A percentile compares a stretch with the other conserved stretches of the same genome.
Evolutionary conservation across 2,797 vertebrate species (phyloP).

Genomic region (Tympanoctomys barrerae): DNA sequence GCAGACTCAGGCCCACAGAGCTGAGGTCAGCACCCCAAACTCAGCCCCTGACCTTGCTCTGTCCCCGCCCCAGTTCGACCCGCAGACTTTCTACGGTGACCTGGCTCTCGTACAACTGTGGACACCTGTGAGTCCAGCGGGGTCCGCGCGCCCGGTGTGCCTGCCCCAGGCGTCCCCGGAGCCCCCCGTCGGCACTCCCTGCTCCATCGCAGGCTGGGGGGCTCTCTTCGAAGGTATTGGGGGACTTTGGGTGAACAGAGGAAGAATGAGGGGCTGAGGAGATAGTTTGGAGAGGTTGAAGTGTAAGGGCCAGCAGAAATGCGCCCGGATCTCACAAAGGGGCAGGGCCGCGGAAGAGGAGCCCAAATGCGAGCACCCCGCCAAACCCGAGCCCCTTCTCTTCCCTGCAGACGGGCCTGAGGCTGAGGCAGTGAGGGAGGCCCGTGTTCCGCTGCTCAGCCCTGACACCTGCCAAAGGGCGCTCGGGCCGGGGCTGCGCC

Average conservation of each 20-base stretch:
- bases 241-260: background rate
- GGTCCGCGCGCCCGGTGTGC: conserved; percentile 92
- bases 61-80: conserved; percentile 91
- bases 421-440: conserved; percentile 95
- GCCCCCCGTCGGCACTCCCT: conserved; percentile 91
- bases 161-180: conserved; percentile 91
- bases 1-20: background rate
- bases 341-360: too few relatives aligned
- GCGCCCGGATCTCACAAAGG: background rate
- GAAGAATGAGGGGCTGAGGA: background rate
- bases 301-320: background rate
- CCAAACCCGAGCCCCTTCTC: background rate
- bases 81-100: conserved; percentile 95
- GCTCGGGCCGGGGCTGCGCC: conserved; percentile 94
- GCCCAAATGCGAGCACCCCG: background rate
- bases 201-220: conserved; percentile 97
- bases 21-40: background rate
- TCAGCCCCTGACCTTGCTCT: background rate
- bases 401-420: conserved; percentile 92
- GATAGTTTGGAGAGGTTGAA: background rate
- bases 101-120: conserved; percentile 95
- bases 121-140: conserved; percentile 87
- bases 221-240: conserved; percentile 94
- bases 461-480: conserved; percentile 92
- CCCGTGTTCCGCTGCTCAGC: conserved; percentile 94